These are phyloP conservation scores for Camponotus vicinus DNA, from an alignment of 1,140 invertebrate genomes.

Conservation along the genomic window DNA sequence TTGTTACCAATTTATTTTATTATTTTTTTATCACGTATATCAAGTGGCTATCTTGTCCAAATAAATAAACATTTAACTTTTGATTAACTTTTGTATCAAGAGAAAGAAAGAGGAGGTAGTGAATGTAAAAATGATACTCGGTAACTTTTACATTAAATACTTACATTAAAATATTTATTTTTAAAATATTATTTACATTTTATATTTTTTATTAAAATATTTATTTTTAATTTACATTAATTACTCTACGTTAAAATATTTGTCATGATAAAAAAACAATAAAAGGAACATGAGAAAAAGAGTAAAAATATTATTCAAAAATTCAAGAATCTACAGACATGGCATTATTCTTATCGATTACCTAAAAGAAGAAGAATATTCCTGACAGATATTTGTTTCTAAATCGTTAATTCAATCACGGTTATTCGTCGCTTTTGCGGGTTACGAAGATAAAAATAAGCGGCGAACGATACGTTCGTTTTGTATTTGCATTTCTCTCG, in stretches of 20 bases:
- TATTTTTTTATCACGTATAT: neutral
- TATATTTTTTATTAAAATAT: no score
- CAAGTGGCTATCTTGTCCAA: neutral
- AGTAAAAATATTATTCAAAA: no score
- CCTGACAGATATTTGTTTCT: neutral
- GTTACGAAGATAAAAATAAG: neutral
- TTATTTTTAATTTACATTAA: no score
- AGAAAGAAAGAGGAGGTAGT: neutral
- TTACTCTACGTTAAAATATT: no score
- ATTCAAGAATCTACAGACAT: no score
- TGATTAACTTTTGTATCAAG: neutral
- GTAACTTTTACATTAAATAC: neutral
- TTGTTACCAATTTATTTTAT: neutral
- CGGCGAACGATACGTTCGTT: neutral
- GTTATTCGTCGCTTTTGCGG: neutral
- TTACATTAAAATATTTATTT: no score
- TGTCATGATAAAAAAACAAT: no score
- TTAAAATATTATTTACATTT: no score
- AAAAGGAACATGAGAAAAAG: no score
- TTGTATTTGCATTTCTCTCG: constrained; percentile 32
- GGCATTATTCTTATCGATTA: no score
- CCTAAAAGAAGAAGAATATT: no score
- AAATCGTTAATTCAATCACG: neutral
- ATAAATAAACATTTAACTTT: constrained; percentile 6
- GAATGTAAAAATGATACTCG: neutral